phyloP scores from a whole-genome alignment of 2,113 vertebrate genomes.

The Myodes glareolus region DNA sequence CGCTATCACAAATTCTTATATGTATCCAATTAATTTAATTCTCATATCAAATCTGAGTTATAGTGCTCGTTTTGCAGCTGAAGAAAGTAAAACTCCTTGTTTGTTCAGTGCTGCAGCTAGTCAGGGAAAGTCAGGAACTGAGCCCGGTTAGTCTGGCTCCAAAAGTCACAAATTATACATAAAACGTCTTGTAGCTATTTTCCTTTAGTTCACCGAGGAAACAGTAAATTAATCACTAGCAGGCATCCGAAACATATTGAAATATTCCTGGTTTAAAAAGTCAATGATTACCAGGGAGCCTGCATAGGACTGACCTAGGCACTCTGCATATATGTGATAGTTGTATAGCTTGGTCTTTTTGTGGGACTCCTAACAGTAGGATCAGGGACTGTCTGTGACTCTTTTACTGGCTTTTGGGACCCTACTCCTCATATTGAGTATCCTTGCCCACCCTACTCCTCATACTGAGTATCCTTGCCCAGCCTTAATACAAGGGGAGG shows the following conservation, averaged over 20 bases:
- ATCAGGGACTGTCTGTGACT: background rate
- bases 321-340: background rate
- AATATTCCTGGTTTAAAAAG: background rate
- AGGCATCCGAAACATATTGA: background rate
- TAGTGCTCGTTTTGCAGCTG: background rate
- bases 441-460: background rate
- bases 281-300: background rate
- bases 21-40: background rate
- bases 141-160: background rate
- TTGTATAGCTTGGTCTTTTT: background rate
- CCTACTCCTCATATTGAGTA: background rate
- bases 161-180: background rate
- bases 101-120: background rate
- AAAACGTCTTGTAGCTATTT: background rate
- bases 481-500: background rate
- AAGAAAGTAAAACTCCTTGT: background rate
- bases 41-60: background rate
- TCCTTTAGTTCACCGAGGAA: background rate
- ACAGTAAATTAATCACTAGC: background rate
- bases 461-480: background rate
- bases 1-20: background rate
- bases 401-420: background rate
- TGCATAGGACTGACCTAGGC: background rate
- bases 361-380: background rate
- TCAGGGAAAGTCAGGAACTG: background rate